Evolutionary conservation across 2,888 invertebrate genomes (phyloP).

Genomic region (Cosmia pyralina): DNA sequence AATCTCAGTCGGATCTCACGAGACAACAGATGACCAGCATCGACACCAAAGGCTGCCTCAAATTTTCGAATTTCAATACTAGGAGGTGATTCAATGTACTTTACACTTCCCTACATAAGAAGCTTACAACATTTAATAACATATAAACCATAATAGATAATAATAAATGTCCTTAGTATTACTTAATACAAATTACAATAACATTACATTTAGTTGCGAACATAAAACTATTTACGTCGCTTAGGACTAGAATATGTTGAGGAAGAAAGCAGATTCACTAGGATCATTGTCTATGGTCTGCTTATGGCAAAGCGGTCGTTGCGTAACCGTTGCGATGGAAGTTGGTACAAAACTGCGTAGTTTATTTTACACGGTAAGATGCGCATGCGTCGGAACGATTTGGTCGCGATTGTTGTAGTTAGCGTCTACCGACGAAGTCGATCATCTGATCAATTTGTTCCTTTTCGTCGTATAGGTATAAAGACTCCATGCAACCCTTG

Average conservation of each 20-base stretch:
- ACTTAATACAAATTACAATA: slow-evolving; percentile 77
- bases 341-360: slow-evolving; percentile 71
- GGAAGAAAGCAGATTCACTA: slow-evolving; percentile 88
- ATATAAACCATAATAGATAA: slow-evolving; percentile 80
- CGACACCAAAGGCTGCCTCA: slow-evolving; percentile 76
- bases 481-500: slow-evolving; percentile 95
- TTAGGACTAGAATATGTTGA: slow-evolving; percentile 90
- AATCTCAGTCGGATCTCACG: slow-evolving; percentile 78
- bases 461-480: slow-evolving; percentile 94
- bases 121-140: slow-evolving; percentile 87
- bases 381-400: slow-evolving; percentile 71
- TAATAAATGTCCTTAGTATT: slow-evolving; percentile 83
- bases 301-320: slow-evolving; percentile 80
- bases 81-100: slow-evolving; percentile 87
- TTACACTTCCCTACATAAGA: slow-evolving; percentile 80
- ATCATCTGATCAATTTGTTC: slow-evolving; percentile 94
- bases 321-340: slow-evolving; percentile 73
- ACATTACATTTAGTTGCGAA: slow-evolving; percentile 87
- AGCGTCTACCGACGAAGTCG: slow-evolving; percentile 93
- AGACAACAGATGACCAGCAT: slow-evolving; percentile 85
- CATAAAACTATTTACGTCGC: slow-evolving; percentile 86
- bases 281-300: slow-evolving; percentile 82
- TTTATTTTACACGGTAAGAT: slow-evolving; percentile 72
- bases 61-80: slow-evolving; percentile 73
- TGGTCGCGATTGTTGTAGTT: slow-evolving; percentile 76